Evolutionary conservation across 2,888 invertebrate species (phyloP).

Genomic region (Mythimna lalbum): DNA sequence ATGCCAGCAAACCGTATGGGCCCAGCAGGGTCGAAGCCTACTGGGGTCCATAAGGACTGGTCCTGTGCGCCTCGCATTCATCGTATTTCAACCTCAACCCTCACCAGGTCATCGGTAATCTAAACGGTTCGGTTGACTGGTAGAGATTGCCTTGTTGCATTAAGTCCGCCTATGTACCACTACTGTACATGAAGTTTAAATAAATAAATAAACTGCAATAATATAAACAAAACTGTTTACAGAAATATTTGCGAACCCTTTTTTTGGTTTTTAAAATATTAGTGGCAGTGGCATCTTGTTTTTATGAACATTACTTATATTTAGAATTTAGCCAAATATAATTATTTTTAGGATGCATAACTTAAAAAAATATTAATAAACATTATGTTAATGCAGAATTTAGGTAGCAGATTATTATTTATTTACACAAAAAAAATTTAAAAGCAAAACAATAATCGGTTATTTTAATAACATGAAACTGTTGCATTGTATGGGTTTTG

Average conservation of each 20-base stretch:
- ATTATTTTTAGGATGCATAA: slow-evolving; percentile 8
- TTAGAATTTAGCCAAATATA: slow-evolving; percentile 12
- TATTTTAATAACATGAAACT: slow-evolving; percentile 7
- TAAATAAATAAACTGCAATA: too few species aligned
- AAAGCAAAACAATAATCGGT: background rate
- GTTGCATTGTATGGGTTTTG: slow-evolving; percentile 12
- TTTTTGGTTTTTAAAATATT: slow-evolving; percentile 21
- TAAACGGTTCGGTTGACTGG: too few species aligned
- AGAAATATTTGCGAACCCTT: slow-evolving; percentile 9
- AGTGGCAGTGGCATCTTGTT: slow-evolving; percentile 19
- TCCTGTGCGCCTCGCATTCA: too few species aligned
- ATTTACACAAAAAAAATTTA: background rate
- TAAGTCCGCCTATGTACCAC: too few species aligned
- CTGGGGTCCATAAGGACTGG: too few species aligned
- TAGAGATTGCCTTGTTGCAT: too few species aligned
- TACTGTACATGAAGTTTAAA: too few species aligned
- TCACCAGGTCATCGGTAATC: background rate
- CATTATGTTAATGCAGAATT: background rate
- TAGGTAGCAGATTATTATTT: background rate
- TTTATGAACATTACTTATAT: slow-evolving; percentile 12
- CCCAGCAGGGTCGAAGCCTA: too few species aligned
- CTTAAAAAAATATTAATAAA: background rate
- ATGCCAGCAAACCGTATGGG: too few species aligned
- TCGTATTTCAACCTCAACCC: too few species aligned
- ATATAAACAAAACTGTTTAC: slow-evolving; percentile 17